Percentiles rank a stretch among this genome's conserved stretches.
Conservation (phyloP, 2,797 vertebrate species). For the Parotocinclus haroldoi region DNA sequence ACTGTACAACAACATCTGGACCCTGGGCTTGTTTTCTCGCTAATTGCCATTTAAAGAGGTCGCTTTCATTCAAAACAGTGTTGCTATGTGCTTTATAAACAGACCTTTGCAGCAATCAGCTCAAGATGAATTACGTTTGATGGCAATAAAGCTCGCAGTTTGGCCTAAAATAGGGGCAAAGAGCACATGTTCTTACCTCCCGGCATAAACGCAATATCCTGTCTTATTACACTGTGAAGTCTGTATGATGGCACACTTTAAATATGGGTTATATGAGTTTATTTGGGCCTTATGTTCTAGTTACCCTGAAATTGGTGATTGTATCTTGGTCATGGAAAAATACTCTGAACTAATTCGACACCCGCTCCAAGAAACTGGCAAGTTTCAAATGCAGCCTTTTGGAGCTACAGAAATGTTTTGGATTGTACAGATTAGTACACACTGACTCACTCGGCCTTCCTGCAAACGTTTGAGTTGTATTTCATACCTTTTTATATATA, state of each 20-base stretch:
- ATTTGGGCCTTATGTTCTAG: neutral
- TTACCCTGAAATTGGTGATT: neutral
- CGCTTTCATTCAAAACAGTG: conserved; percentile 65
- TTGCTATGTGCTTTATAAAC: conserved; percentile 70
- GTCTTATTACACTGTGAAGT: conserved; percentile 53
- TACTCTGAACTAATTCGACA: neutral
- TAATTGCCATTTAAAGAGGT: conserved; percentile 65
- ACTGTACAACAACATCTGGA: conserved; percentile 56
- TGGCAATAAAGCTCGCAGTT: conserved; percentile 61
- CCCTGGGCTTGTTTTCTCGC: conserved; percentile 57
- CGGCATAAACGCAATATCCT: conserved; percentile 58
- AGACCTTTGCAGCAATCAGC: conserved; percentile 62
- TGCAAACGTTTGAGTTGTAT: conserved; percentile 35
- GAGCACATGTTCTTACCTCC: conserved; percentile 57
- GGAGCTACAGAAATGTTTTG: neutral
- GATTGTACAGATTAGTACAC: neutral
- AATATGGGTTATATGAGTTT: neutral
- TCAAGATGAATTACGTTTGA: conserved; percentile 64
- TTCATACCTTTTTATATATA: conserved; percentile 20
- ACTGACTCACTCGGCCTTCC: neutral
- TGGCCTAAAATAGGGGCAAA: conserved; percentile 53
- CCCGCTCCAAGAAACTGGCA: neutral
- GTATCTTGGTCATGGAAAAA: neutral
- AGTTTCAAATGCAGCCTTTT: neutral
- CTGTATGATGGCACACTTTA: conserved; percentile 42